A percentile compares a stretch with the other conserved stretches of the same genome.
Evolutionary conservation across 1,140 invertebrate genomes (phyloP).

Genomic region (Meloidogyne floridensis): DNA sequence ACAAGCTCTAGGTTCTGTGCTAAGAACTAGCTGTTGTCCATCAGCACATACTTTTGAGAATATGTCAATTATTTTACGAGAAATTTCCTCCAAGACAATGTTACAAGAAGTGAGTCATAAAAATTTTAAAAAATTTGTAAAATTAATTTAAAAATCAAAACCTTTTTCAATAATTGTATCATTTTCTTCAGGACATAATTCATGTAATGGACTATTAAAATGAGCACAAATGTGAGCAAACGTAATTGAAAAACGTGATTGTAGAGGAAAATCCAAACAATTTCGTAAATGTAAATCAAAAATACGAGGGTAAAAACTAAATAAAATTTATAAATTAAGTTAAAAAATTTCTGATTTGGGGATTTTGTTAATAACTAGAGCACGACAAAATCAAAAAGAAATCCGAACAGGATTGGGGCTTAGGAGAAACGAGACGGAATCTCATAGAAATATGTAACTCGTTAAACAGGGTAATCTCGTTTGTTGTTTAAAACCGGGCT

Average conservation of each 20-base stretch:
- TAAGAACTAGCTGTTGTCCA: conserved; percentile 95
- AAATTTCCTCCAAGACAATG: conserved; percentile 85
- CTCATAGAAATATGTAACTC: too few species aligned
- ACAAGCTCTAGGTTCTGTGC: conserved; percentile 74
- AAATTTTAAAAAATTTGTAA: not conserved
- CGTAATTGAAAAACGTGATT: conserved; percentile 81
- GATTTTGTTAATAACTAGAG: too few species aligned
- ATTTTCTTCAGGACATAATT: conserved; percentile 93
- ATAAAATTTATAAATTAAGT: conserved; percentile 14
- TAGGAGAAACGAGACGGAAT: too few species aligned
- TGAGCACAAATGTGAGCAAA: conserved; percentile 96
- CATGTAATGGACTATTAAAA: conserved; percentile 95
- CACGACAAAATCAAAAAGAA: too few species aligned
- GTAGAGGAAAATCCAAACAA: conserved; percentile 55
- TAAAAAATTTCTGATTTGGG: conserved; percentile 2
- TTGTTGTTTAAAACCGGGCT: too few species aligned
- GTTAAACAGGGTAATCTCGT: too few species aligned
- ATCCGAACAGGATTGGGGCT: too few species aligned
- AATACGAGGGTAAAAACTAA: conserved; percentile 57
- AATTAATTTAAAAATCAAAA: not conserved
- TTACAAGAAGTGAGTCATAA: conserved; percentile 69
- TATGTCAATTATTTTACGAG: conserved; percentile 40
- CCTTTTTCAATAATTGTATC: conserved; percentile 59
- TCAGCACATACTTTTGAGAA: conserved; percentile 86
- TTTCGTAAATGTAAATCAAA: conserved; percentile 55